These are phyloP conservation scores for Xylota sylvarum DNA, from an alignment of 2,888 invertebrate genomes.

Conservation along the genomic window DNA sequence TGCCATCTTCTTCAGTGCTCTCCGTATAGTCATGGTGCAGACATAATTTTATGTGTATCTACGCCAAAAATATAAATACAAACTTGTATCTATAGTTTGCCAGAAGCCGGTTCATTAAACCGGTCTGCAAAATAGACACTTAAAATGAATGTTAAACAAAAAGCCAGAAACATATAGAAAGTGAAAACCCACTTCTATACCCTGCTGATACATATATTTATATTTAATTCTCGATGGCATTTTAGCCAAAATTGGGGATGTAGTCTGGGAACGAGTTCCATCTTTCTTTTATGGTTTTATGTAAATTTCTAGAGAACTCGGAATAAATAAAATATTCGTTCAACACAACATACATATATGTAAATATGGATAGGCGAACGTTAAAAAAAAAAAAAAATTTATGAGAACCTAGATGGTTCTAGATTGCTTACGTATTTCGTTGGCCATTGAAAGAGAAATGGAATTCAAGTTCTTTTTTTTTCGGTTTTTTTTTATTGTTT, in stretches of 20 bases:
- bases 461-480: slow-evolving; percentile 16
- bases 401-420: slow-evolving; percentile 14
- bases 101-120: slow-evolving; percentile 30
- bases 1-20: slow-evolving; percentile 23
- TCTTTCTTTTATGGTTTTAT: slow-evolving; percentile 9
- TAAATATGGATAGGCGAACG: not conserved
- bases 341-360: too few relatives aligned
- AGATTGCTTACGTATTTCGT: not conserved
- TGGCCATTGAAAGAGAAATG: slow-evolving; percentile 37
- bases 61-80: slow-evolving; percentile 30
- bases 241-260: not conserved
- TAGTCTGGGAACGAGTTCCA: slow-evolving; percentile 16
- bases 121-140: slow-evolving; percentile 14
- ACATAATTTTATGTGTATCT: slow-evolving; percentile 48
- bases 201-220: slow-evolving; percentile 2
- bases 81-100: not conserved
- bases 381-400: not conserved
- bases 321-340: not conserved
- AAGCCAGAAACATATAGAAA: slow-evolving; percentile 18
- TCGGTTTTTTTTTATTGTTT: not conserved
- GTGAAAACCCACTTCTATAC: slow-evolving; percentile 40
- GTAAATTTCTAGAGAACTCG: slow-evolving; percentile 10
- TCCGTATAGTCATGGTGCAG: slow-evolving; percentile 23
- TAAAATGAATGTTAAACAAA: not conserved
- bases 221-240: not conserved